Percentiles rank a stretch among this genome's conserved stretches.
Evolutionary conservation across 2,113 vertebrate species (phyloP).

Genomic region (Otus sunia): DNA sequence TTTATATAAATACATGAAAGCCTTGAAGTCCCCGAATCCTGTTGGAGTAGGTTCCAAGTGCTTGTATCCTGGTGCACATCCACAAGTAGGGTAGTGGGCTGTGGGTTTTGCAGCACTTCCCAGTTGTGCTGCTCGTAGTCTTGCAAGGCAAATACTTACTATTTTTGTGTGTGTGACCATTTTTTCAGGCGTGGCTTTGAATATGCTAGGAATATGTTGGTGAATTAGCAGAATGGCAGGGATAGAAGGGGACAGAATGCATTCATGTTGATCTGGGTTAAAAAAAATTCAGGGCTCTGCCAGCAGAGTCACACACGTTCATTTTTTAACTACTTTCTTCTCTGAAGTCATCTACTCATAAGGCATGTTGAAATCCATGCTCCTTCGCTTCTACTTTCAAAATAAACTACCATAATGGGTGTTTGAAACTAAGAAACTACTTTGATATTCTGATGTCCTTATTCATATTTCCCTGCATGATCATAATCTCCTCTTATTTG

Average conservation of each 20-base stretch:
- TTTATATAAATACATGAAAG: background rate
- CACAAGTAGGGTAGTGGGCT: background rate
- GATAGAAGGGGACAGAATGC: background rate
- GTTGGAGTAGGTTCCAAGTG: background rate
- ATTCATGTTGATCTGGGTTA: background rate
- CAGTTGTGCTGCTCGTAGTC: background rate
- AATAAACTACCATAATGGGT: background rate
- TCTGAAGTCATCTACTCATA: background rate
- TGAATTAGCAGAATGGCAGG: background rate
- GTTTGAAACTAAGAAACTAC: background rate
- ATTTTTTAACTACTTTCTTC: background rate
- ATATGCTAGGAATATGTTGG: background rate
- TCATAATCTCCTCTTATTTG: background rate
- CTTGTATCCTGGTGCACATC: background rate
- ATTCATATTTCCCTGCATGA: background rate
- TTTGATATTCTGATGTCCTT: background rate
- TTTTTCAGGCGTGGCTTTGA: background rate
- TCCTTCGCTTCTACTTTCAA: background rate
- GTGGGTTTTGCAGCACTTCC: background rate
- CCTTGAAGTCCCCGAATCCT: background rate
- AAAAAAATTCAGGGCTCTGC: background rate
- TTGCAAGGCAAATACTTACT: background rate
- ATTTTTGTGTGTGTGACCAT: background rate
- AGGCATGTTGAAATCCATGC: background rate
- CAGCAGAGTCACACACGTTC: background rate